Evolutionary conservation across 1,140 invertebrate genomes (phyloP).

Genomic region (Papilio polyxenes): DNA sequence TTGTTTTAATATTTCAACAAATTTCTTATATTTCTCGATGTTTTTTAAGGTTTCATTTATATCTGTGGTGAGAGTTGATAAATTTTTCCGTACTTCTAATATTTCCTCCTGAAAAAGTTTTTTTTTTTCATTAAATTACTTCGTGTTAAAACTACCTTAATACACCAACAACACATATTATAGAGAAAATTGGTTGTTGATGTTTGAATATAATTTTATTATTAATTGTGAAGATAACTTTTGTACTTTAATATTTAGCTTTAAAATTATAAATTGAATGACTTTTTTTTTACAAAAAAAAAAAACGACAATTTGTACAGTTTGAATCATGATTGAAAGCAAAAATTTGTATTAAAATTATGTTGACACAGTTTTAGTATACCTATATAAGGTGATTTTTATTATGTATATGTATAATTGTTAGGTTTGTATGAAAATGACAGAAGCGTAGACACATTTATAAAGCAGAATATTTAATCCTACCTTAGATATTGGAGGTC

Average conservation of each 20-base stretch:
- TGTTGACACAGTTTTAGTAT: too few species aligned
- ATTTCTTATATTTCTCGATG: slow-evolving; percentile 72
- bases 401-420: too few species aligned
- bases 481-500: slow-evolving; percentile 50
- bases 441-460: neutral
- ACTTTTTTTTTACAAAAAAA: too few species aligned
- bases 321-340: neutral
- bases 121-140: neutral
- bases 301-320: too few species aligned
- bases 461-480: neutral
- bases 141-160: neutral
- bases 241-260: too few species aligned
- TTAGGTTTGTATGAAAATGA: neutral
- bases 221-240: too few species aligned
- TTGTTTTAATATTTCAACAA: slow-evolving; percentile 53
- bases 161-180: too few species aligned
- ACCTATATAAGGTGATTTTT: too few species aligned
- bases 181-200: too few species aligned
- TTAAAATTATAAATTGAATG: too few species aligned
- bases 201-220: too few species aligned
- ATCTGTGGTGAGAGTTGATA: slow-evolving; percentile 65
- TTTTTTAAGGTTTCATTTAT: slow-evolving; percentile 69
- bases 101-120: slow-evolving; percentile 63
- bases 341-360: neutral
- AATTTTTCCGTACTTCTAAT: slow-evolving; percentile 65